Evolutionary conservation across 2,797 vertebrate genomes (phyloP), one percentile per base, ranked within the genome.

Genomic region (Hipposideros larvatus): DNA sequence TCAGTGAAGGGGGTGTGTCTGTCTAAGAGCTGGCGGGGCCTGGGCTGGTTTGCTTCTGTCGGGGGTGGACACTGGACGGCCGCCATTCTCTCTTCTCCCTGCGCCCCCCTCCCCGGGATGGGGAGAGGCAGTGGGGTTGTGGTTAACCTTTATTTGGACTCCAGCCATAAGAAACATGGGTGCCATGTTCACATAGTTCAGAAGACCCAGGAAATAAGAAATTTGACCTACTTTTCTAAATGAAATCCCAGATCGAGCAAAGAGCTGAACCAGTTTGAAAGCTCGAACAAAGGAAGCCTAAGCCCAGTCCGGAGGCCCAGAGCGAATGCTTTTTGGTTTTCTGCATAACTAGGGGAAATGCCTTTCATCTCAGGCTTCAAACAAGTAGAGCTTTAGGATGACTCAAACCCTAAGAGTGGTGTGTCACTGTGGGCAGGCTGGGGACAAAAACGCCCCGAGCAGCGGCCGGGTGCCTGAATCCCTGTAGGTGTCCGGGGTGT

Each of bases 211-310:
- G 71, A 95, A 98, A 97, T n/a, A 0, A 97, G 88, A 98, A 97
- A 94, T 97, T 75, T 61, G 55, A 92, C 95, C 90, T 74, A 11
- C 78, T 98, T 98, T 98, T 92, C 82, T 65, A 63, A 88, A 77
- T 34, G 83, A 78, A 92, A 41, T 90, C 70, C 18, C 61, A 68
- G 14, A 46, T 37, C 37, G 65, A 93, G 73, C 86, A 57, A 73
- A 75, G 21, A 82, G 66, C 89, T 66, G 63, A 87, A 53, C 48
- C 74, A 28, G 28, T 97, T 94, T 73, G 68, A 90, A 51, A 16
- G 53, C 55, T 93, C 61, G 80, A 66, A 86, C 68, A 53, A 7
- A 80, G 48, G 63, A 53, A 2, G 14, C 34, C 28, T 51, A 59
- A 57, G 84, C 61, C 48, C 43, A 68, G 88, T 43, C 57, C 53